These are phyloP conservation scores for Chironomus riparius DNA, from an alignment of 2,888 invertebrate species.

Conservation along the genomic window DNA sequence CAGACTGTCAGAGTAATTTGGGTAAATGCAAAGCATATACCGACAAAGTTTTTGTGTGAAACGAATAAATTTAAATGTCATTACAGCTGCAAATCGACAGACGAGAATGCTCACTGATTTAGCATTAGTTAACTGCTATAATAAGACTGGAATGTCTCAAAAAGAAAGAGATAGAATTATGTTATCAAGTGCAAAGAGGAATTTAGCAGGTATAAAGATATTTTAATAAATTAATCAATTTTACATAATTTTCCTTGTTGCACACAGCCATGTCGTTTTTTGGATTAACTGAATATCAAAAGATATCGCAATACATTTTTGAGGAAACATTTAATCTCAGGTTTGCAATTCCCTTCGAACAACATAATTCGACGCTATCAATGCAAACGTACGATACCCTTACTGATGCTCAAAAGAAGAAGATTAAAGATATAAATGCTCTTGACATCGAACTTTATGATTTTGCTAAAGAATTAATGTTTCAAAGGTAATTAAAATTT, in stretches of 20 bases:
- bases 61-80: background rate
- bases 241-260: background rate
- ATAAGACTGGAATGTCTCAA: constrained; percentile 64
- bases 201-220: constrained; percentile 54
- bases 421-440: constrained; percentile 70
- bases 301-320: constrained; percentile 87
- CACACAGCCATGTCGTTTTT: constrained; percentile 82
- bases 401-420: constrained; percentile 61
- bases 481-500: constrained; percentile 50
- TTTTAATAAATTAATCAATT: background rate
- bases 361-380: constrained; percentile 84
- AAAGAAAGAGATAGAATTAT: constrained; percentile 74
- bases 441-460: constrained; percentile 89
- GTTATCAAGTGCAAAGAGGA: constrained; percentile 90
- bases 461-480: constrained; percentile 82
- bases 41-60: background rate
- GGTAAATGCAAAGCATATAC: background rate
- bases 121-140: constrained; percentile 91
- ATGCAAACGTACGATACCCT: constrained; percentile 72
- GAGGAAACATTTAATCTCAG: constrained; percentile 88
- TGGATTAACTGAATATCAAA: constrained; percentile 92
- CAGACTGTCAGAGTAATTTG: constrained; percentile 83
- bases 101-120: constrained; percentile 97
- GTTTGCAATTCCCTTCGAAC: constrained; percentile 83
- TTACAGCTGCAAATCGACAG: constrained; percentile 80